Base-by-base conservation (phyloP, 2,797 vertebrate genomes). In the Poeciliopsis turneri region DNA sequence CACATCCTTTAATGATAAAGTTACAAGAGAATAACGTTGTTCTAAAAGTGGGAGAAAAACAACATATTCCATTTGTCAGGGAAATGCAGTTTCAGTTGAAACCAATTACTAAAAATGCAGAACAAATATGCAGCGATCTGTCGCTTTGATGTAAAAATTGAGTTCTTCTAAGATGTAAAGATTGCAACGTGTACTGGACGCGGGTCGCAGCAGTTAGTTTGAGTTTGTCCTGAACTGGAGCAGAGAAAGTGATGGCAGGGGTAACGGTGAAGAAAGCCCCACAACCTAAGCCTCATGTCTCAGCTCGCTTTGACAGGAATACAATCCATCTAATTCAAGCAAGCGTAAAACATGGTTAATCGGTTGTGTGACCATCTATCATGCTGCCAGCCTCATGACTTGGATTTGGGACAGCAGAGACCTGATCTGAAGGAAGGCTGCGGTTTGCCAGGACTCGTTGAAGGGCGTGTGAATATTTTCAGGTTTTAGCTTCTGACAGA, bases 271-370 rank as follows among this genome's bases (percentile, higher is more conserved):
- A 74, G 84, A 86, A 74, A 69, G 69, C 76, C 76, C 41, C 75
- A 57, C 75, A 47, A 78, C 78, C 81, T 88, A 85, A 89, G 87
- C 86, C 84, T 75, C 83, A 81, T 0, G 76, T 86, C 79, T 84
- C 74, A 41, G 76, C 82, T 66, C 66, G 47, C 82, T 76, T 79
- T 80, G 81, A 86, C 78, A 86, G 82, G 85, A 90, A 91, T 86
- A 81, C 86, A 82, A 82, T 91, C 87, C 76, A 69, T 90, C 85
- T 81, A 83, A 87, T 87, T 88, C 89, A 86, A 90, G 88, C 80
- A 25, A 85, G 87, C 74, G 76, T 89, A 87, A 89, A 90, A 90
- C 91, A 87, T n/a, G 70, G 80, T 82, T 93, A 84, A 91, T 87
- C 85, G 43, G 87, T 86, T 55, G 82, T 86, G 78, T 73, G 87